phyloP scores from a whole-genome alignment of 1,140 invertebrate species.

The Formica selysi region DNA sequence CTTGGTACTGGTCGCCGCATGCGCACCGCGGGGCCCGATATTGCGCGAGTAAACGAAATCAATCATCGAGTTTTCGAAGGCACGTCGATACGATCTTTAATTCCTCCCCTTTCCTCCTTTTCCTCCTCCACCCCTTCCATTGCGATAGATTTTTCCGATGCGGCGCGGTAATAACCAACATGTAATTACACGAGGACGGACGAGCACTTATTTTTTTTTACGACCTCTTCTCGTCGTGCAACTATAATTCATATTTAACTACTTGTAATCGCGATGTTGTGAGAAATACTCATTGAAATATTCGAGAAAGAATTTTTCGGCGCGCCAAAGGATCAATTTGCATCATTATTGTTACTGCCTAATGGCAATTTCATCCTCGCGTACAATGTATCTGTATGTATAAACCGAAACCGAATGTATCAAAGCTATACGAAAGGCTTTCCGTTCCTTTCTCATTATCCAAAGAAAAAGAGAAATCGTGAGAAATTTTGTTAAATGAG shows the following conservation, averaged over 20 bases:
- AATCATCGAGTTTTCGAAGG: conserved; percentile 32
- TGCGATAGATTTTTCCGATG: conserved; percentile 2
- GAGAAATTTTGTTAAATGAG: conserved; percentile 1
- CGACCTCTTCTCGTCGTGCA: not conserved
- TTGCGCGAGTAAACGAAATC: conserved; percentile 36
- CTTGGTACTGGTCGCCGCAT: not conserved
- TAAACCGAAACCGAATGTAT: not conserved
- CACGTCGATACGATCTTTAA: conserved; percentile 39
- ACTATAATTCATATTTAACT: conserved; percentile 28
- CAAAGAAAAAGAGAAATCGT: conserved; percentile 36
- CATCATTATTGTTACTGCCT: not conserved
- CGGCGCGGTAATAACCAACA: not conserved
- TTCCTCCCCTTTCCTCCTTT: not conserved
- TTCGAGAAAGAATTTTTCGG: not conserved
- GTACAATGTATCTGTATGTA: not conserved
- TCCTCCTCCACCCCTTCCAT: too few relatives aligned
- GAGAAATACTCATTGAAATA: not conserved
- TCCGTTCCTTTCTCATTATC: not conserved
- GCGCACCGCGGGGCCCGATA: not conserved
- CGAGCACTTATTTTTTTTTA: not conserved
- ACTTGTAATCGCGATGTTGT: not conserved
- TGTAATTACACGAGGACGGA: conserved; percentile 16
- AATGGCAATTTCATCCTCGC: not conserved
- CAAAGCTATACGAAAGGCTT: not conserved
- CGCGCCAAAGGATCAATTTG: not conserved